These are phyloP conservation scores for Mechanitis messenoides DNA, from an alignment of 2,888 invertebrate genomes.

Conservation along the genomic window DNA sequence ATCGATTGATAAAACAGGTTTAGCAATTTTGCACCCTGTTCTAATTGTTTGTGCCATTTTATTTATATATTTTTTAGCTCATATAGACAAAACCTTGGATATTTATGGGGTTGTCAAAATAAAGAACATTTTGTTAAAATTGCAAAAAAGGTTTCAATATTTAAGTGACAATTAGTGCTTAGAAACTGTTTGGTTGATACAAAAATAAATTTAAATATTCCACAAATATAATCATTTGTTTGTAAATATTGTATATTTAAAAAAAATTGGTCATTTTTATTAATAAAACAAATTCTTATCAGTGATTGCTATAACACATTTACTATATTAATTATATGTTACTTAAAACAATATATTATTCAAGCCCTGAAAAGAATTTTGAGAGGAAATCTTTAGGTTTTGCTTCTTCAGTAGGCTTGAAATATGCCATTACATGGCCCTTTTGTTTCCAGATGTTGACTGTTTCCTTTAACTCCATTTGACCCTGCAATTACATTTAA, in stretches of 20 bases:
- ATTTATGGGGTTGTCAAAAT: background rate
- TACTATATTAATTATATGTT: slow-evolving; percentile 32
- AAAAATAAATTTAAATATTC: no score
- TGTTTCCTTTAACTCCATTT: slow-evolving; percentile 95
- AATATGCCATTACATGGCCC: slow-evolving; percentile 90
- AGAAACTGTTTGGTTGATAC: no score
- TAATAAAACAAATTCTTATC: background rate
- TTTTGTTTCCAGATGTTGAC: slow-evolving; percentile 93
- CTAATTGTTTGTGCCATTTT: slow-evolving; percentile 39
- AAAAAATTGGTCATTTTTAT: background rate
- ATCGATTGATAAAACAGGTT: slow-evolving; percentile 89
- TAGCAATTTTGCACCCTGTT: slow-evolving; percentile 76
- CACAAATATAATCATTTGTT: no score
- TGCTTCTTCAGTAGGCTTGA: slow-evolving; percentile 88
- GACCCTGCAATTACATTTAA: slow-evolving; percentile 79
- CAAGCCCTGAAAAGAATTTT: slow-evolving; percentile 87
- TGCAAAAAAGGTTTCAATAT: no score
- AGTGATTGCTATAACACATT: slow-evolving; percentile 29
- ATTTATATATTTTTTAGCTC: background rate
- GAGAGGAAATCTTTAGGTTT: slow-evolving; percentile 94
- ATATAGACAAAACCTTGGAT: background rate
- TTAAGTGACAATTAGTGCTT: no score
- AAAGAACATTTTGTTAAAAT: background rate
- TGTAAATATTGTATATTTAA: background rate
- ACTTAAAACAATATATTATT: slow-evolving; percentile 46